Evolutionary conservation across 2,113 vertebrate genomes (phyloP), one percentile per base, ranked within the genome.

Genomic region (Poeciliopsis occidentalis): DNA sequence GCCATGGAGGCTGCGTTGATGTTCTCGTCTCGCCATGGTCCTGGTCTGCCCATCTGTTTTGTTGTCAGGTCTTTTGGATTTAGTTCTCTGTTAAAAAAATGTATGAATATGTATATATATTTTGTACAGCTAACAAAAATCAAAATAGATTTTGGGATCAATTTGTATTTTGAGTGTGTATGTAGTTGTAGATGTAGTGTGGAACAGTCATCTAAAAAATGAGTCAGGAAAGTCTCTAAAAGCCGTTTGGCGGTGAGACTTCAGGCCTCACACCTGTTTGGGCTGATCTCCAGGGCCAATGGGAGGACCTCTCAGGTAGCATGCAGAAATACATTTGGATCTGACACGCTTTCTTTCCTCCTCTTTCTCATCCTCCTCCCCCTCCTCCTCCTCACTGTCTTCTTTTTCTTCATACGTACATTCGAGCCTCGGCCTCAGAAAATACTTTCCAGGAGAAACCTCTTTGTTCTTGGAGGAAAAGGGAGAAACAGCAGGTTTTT

Each of bases 251-350:
- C 39, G 7, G 34, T 19, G 22, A 34, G 7, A 22, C 3, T 39
- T 3, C 63, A 7, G 60, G 29, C 68, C 69, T 91, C 85, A 92
- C 79, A 83, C 82, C 86, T 82, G 87, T 78, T 88, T 82, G 12
- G 83, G 13, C 41, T 27, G 67, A 67, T 27, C 27, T 66, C 73
- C 78, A 39, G 76, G 65, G 37, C 78, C 63, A 1, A 72, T 69
- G 0, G 89, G 90, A 17, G 92, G 91, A 22, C 85, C 84, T 67
- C 89, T 81, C 26, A 87, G 57, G 19, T 91, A 79, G 27, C 81
- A 15, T 4, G 70, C 70, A 47, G 62, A 19, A 12, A 87, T 80
- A 22, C 76, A 75, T 39, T 41, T 74, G 39, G 85, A 62, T 85
- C 60, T 41, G 34, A 26, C 37, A 3, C 75, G 69, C 17, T 73